Evolutionary conservation across 2,797 vertebrate genomes (phyloP), one percentile per base, ranked within the genome.

Genomic region (Parotocinclus haroldoi): DNA sequence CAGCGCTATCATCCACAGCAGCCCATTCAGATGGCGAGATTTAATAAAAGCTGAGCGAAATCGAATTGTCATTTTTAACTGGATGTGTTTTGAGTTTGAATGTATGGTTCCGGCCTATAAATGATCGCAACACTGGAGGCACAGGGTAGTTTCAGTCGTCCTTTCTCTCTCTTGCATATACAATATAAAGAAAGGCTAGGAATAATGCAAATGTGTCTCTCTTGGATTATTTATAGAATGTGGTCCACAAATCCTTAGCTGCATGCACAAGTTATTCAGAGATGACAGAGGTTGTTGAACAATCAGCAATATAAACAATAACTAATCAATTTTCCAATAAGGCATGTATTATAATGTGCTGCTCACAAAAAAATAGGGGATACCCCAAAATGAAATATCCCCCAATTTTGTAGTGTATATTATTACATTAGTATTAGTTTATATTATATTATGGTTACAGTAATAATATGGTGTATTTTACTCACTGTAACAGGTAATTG

Each of bases 261-360:
- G 16, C 6, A 9, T 40, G 39, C 16, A 55, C 53, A 55, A 50
- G 48, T 50, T n/a, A 12, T 12, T 48, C 13, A n/a, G 12, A 48
- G 45, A 50, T 16, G 14, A 50, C 5, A 39, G 42, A 81, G 72
- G 69, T 69, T 73, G 79, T 44, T 80, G 80, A 78, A 84, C 81
- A 80, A 81, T 77, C 84, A 74, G 72, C 75, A 75, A 78, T 79
- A 81, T 81, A 84, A 83, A 79, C n/a, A 14, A 50, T 57, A 27
- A 27, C 27, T 27, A 27, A 27, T 27, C 27, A 27, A 27, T 2
- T 27, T 27, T 27, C 2, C 27, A 27, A 27, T 27, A 27, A 27
- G 5, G 2, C 27, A 2, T 27, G 27, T 27, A 27, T 27, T 5
- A 27, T 2, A 27, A 27, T 27, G n/a, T n/a, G n/a, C n/a, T n/a